A percentile compares a stretch with the other conserved stretches of the same genome.
phyloP scores from a whole-genome alignment of 1,140 invertebrate species.

The Drosophila melanogaster region Release_6_plus_ISO1_MT NT_033779.5:3229001-3229500 shows the following conservation, averaged over 20 bases:
- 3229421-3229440: slow-evolving; percentile 20
- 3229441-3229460: slow-evolving; percentile 31
- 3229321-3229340: slow-evolving; percentile 28
- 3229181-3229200: slow-evolving; percentile 27
- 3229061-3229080: slow-evolving; percentile 48
- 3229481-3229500: slow-evolving; percentile 50
- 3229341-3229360: slow-evolving; percentile 14
- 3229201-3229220: slow-evolving; percentile 21
- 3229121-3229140: slow-evolving; percentile 49
- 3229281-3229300: slow-evolving; percentile 24
- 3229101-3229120: slow-evolving; percentile 36
- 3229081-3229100: background rate
- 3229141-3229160: slow-evolving; percentile 54
- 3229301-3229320: background rate
- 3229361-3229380: slow-evolving; percentile 12
- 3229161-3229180: slow-evolving; percentile 52
- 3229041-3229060: slow-evolving; percentile 44
- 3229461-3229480: slow-evolving; percentile 49
- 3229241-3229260: slow-evolving; percentile 13
- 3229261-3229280: slow-evolving; percentile 29
- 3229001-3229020: slow-evolving; percentile 23
- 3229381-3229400: slow-evolving; percentile 41
- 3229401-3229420: background rate
- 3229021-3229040: slow-evolving; percentile 35
- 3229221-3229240: slow-evolving; percentile 55